Percentiles rank a stretch among this genome's conserved stretches.
Conservation (phyloP, 2,113 vertebrate species). For the Psammodynastes pulverulentus region DNA sequence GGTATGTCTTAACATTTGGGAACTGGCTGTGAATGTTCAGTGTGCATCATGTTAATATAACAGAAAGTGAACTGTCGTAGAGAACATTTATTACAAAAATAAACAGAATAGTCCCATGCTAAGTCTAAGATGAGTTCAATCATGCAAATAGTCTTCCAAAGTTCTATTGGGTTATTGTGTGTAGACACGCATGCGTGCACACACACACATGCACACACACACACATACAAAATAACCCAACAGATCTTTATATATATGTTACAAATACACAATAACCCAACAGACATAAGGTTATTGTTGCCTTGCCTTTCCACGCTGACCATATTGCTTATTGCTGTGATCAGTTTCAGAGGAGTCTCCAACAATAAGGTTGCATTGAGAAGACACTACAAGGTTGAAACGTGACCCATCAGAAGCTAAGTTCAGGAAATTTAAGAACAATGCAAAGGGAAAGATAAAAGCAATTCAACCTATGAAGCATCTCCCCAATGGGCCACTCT, state of each 20-base stretch:
- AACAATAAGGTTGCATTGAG: neutral
- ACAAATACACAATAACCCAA: neutral
- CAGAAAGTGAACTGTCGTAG: neutral
- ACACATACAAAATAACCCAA: neutral
- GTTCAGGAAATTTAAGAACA: neutral
- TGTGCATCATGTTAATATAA: neutral
- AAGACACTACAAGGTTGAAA: neutral
- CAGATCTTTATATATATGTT: neutral
- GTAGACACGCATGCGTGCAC: neutral
- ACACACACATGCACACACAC: no score
- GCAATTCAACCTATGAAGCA: conserved; percentile 15
- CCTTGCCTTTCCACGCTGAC: conserved; percentile 18
- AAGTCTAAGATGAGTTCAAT: neutral
- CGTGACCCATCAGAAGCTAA: neutral
- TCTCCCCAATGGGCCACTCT: conserved; percentile 3
- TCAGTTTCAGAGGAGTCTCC: neutral
- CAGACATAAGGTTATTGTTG: neutral
- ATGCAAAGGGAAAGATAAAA: conserved; percentile 8
- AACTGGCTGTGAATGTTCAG: no score
- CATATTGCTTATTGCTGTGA: neutral
- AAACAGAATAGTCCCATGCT: neutral
- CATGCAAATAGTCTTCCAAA: neutral
- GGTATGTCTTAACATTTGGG: neutral
- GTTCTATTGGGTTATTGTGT: neutral
- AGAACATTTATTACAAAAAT: neutral